phyloP scores from a whole-genome alignment of 2,888 invertebrate genomes.

The Thecocarcelia acutangulata region DNA sequence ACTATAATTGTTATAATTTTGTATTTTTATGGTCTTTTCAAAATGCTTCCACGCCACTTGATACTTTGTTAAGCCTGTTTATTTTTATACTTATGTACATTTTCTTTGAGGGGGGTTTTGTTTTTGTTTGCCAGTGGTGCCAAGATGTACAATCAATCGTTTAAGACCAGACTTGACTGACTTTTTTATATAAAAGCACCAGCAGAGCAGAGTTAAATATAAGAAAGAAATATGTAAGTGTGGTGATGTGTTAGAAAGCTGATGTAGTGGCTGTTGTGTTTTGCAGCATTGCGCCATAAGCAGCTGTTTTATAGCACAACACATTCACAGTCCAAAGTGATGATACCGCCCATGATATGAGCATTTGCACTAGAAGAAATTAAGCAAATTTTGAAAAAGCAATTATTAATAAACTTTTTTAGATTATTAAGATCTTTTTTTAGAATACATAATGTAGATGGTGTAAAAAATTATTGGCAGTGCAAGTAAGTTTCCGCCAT shows the following conservation, averaged over 20 bases:
- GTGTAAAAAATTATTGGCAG: no score
- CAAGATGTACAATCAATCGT: constrained; percentile 15
- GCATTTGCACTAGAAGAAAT: not conserved
- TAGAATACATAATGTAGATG: no score
- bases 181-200: not conserved
- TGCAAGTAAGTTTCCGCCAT: no score
- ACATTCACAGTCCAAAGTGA: constrained; percentile 28
- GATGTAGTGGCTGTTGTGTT: not conserved
- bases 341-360: constrained; percentile 22
- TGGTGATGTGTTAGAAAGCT: constrained; percentile 32
- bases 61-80: constrained; percentile 14
- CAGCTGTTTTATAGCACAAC: constrained; percentile 29
- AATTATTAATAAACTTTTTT: not conserved
- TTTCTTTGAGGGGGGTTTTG: not conserved
- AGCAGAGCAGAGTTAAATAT: not conserved
- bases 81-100: not conserved
- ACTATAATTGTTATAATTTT: constrained; percentile 3
- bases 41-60: constrained; percentile 18
- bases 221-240: not conserved
- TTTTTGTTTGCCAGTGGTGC: not conserved
- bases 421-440: no score
- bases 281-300: constrained; percentile 2
- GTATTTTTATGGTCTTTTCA: constrained; percentile 32
- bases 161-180: constrained; percentile 26
- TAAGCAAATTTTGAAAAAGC: not conserved